Evolutionary conservation across 2,797 vertebrate species (phyloP).

Genomic region (Sebastes oblongus): DNA sequence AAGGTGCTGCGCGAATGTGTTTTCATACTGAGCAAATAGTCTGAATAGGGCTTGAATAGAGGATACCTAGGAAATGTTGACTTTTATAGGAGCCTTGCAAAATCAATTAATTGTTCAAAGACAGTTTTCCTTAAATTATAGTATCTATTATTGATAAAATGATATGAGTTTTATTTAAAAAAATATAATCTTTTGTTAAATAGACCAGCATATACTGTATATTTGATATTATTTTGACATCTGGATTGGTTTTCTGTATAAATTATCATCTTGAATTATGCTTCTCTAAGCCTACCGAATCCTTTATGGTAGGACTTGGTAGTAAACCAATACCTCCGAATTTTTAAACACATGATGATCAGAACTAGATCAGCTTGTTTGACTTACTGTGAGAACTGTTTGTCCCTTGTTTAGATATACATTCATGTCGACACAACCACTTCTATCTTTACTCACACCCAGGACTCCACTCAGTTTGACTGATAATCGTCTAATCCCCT

Average conservation of each 20-base stretch:
- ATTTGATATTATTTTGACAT: background rate
- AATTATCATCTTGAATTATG: background rate
- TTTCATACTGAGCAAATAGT: background rate
- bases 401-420: background rate
- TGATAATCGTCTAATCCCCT: slow-evolving; percentile 35
- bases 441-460: background rate
- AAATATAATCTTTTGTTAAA: background rate
- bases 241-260: background rate
- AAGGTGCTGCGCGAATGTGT: background rate
- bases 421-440: background rate
- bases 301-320: background rate
- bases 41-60: background rate
- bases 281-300: background rate
- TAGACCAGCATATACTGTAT: background rate
- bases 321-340: background rate
- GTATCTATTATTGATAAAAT: background rate
- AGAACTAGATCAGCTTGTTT: background rate
- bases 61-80: background rate
- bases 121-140: background rate
- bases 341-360: background rate
- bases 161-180: background rate
- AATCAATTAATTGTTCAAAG: background rate
- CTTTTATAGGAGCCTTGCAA: background rate
- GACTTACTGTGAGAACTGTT: background rate
- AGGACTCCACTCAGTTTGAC: background rate